Evolutionary conservation across 2,797 vertebrate genomes (phyloP).

Genomic region (Borostomias antarcticus): DNA sequence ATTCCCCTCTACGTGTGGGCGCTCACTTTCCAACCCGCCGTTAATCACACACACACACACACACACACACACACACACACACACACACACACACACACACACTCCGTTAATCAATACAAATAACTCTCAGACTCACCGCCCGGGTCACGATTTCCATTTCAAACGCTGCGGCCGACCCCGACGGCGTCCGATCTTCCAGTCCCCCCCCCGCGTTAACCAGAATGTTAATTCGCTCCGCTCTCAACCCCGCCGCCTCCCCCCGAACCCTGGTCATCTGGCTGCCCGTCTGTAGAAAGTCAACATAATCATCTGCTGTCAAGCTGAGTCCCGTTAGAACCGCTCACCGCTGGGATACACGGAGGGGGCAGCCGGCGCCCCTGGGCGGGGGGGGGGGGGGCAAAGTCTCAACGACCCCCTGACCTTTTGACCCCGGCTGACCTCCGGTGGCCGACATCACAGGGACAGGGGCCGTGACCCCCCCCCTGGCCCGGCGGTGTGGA

Average conservation of each 20-base stretch:
- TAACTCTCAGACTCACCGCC: background rate
- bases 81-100: too few relatives aligned
- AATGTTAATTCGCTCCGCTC: background rate
- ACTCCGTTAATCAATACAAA: background rate
- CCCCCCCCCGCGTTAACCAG: background rate
- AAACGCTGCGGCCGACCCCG: background rate
- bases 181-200: background rate
- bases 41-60: too few relatives aligned
- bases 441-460: constrained; percentile 42
- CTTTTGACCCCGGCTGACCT: constrained; percentile 48
- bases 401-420: constrained; percentile 46
- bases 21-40: background rate
- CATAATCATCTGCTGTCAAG: too few relatives aligned
- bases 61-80: too few relatives aligned
- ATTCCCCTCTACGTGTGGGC: constrained; percentile 13
- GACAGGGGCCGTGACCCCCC: constrained; percentile 18
- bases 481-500: constrained; percentile 25
- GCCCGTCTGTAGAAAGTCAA: too few relatives aligned
- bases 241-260: too few relatives aligned
- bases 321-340: constrained; percentile 17
- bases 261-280: too few relatives aligned
- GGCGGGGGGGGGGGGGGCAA: constrained; percentile 1
- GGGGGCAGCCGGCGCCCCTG: background rate
- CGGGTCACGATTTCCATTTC: background rate
- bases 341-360: background rate